Evolutionary conservation across 2,888 invertebrate species (phyloP).

Genomic region (Cerceris ruficornis): DNA sequence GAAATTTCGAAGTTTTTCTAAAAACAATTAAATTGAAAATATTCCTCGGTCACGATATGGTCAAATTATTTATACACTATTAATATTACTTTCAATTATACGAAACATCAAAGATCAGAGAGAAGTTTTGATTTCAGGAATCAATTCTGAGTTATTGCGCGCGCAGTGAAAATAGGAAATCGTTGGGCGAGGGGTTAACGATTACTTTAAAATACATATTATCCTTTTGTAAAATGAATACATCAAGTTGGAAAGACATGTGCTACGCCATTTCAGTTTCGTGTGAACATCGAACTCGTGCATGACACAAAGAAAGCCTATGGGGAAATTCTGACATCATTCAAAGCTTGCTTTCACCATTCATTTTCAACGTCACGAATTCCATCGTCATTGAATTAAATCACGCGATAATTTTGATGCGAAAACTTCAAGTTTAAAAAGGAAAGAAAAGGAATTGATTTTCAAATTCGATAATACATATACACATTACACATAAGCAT

Average conservation of each 20-base stretch:
- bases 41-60: no score
- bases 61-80: no score
- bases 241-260: conserved; percentile 78
- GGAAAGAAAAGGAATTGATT: background rate
- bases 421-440: no score
- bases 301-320: conserved; percentile 72
- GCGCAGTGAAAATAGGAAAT: no score
- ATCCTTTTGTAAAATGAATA: conserved; percentile 41
- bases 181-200: no score
- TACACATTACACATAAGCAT: conserved; percentile 49
- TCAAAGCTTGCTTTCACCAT: conserved; percentile 12
- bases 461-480: conserved; percentile 9
- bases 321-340: conserved; percentile 38
- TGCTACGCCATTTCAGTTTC: conserved; percentile 70
- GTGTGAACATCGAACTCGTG: conserved; percentile 75
- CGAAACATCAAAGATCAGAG: no score
- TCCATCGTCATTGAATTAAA: background rate
- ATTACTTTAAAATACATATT: conserved; percentile 5
- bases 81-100: no score
- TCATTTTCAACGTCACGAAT: background rate
- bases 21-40: no score
- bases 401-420: background rate
- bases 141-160: no score
- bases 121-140: no score
- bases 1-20: no score